Conservation (phyloP, 2,888 invertebrate species). For the Sicus ferrugineus region DNA sequence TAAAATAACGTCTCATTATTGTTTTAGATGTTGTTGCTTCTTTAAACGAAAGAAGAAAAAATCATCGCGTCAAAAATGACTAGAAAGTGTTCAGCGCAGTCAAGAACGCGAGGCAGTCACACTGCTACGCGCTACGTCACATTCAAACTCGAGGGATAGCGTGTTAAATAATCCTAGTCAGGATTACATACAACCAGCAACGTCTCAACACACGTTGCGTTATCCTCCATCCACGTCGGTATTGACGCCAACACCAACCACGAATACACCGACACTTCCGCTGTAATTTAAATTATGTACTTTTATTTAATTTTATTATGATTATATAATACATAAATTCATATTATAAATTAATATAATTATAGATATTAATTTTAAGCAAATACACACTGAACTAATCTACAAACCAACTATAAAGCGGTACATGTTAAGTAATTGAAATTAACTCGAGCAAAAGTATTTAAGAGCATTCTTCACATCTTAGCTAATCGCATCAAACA, state of each 20-base stretch:
- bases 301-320: conserved; percentile 39
- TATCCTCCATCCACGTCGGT: conserved; percentile 67
- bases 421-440: conserved; percentile 13
- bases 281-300: conserved; percentile 61
- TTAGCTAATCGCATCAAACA: conserved; percentile 12
- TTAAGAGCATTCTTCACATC: conserved; percentile 18
- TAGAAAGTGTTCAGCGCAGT: conserved; percentile 75
- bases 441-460: background rate
- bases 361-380: conserved; percentile 29
- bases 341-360: conserved; percentile 40
- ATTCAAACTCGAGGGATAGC: conserved; percentile 71
- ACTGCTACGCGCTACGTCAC: conserved; percentile 71
- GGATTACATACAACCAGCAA: conserved; percentile 67
- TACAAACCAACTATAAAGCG: conserved; percentile 12
- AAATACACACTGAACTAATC: conserved; percentile 29
- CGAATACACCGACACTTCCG: conserved; percentile 67
- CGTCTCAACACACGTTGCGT: conserved; percentile 66
- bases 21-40: conserved; percentile 94
- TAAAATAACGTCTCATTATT: conserved; percentile 29
- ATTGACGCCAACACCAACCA: conserved; percentile 66
- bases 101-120: conserved; percentile 72
- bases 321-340: conserved; percentile 48
- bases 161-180: conserved; percentile 67
- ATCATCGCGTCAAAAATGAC: conserved; percentile 90
- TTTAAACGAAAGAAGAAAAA: conserved; percentile 99